phyloP scores from a whole-genome alignment of 2,888 invertebrate species.

The Apocheima hispidaria region DNA sequence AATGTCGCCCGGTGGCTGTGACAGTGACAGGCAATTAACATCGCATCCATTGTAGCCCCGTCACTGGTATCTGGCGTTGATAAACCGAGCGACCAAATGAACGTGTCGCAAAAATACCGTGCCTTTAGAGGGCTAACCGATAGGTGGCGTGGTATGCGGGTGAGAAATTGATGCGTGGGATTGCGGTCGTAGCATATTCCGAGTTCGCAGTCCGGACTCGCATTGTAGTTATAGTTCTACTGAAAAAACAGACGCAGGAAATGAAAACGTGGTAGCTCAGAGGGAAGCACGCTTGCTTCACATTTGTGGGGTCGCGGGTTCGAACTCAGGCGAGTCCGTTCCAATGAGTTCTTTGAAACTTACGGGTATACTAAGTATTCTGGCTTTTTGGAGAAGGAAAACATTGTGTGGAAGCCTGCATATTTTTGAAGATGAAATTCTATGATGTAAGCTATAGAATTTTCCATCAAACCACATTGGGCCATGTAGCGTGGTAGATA shows the following conservation, averaged over 20 bases:
- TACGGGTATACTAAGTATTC: no score
- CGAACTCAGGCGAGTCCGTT: no score
- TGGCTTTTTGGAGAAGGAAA: no score
- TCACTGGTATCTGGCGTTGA: constrained; percentile 45
- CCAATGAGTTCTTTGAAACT: no score
- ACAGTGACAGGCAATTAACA: constrained; percentile 66
- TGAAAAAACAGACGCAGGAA: not conserved
- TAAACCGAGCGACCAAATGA: constrained; percentile 45
- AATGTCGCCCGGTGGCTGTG: constrained; percentile 50
- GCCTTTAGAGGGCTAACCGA: constrained; percentile 24
- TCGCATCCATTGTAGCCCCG: constrained; percentile 53
- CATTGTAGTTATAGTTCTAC: not conserved
- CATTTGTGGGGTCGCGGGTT: no score
- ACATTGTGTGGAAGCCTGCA: no score
- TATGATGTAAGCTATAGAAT: no score
- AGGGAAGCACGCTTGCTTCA: no score
- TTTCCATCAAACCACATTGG: no score
- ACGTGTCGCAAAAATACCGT: constrained; percentile 36
- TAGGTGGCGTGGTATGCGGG: constrained; percentile 27
- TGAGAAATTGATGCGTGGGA: constrained; percentile 29
- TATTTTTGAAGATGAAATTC: no score
- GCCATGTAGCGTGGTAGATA: no score
- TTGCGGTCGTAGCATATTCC: constrained; percentile 1
- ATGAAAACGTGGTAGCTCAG: not conserved
- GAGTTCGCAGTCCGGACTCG: not conserved